Conservation (phyloP, 2,113 vertebrate species). For the Gopherus evgoodei region DNA sequence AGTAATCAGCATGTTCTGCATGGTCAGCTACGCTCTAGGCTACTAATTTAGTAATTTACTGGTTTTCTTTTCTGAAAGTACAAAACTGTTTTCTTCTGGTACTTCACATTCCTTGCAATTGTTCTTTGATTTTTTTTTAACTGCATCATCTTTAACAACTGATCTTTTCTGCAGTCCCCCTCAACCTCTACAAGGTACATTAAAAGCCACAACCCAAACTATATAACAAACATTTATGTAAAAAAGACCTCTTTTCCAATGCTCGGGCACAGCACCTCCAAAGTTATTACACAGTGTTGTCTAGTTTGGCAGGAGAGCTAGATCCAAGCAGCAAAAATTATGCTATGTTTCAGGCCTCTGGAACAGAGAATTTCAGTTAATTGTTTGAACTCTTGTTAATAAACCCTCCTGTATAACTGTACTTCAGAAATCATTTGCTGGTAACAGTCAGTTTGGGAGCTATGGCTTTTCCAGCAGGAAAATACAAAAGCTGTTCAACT, state of each 20-base stretch:
- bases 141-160: background rate
- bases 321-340: background rate
- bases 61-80: background rate
- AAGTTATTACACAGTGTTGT: slow-evolving; percentile 14
- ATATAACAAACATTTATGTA: background rate
- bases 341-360: slow-evolving; percentile 4
- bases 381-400: background rate
- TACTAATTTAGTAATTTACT: background rate
- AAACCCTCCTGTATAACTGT: background rate
- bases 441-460: slow-evolving; percentile 29
- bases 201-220: background rate
- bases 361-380: slow-evolving; percentile 10
- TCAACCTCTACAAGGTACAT: background rate
- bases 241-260: background rate
- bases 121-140: background rate
- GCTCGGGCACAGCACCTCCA: background rate
- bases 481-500: background rate
- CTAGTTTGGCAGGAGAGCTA: background rate
- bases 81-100: background rate
- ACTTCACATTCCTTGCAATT: background rate
- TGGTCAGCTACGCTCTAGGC: background rate
- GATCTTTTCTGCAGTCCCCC: background rate
- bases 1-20: slow-evolving; percentile 28
- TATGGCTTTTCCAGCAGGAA: slow-evolving; percentile 9
- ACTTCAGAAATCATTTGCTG: background rate